Evolutionary conservation across 1,140 invertebrate genomes (phyloP).

Genomic region (Dermatophagoides farinae): DNA sequence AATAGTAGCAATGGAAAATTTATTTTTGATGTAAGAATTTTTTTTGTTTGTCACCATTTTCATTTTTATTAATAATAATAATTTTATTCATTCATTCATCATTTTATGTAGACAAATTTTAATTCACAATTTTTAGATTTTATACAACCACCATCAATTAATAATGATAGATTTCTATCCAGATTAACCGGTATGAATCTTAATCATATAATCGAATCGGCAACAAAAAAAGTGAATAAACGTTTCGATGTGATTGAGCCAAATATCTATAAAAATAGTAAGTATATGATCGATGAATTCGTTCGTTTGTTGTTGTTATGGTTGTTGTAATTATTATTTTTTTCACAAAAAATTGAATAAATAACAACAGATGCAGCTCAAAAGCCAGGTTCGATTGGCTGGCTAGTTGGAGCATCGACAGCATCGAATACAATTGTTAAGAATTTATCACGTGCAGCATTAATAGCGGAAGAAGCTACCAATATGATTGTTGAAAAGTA

Average conservation of each 20-base stretch:
- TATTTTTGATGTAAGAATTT: not conserved
- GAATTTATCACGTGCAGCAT: slow-evolving; percentile 30
- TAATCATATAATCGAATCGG: not conserved
- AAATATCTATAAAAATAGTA: not conserved
- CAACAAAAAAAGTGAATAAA: not conserved
- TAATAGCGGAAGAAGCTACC: slow-evolving; percentile 33
- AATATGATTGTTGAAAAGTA: slow-evolving; percentile 30
- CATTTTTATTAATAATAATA: too few species aligned
- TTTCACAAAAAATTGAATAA: too few species aligned
- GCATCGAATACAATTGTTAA: slow-evolving; percentile 28
- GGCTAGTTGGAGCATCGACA: slow-evolving; percentile 33
- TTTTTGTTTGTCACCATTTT: not conserved
- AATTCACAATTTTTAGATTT: slow-evolving; percentile 6
- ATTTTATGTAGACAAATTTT: not conserved
- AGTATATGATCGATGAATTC: not conserved
- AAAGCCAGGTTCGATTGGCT: slow-evolving; percentile 28
- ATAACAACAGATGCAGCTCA: slow-evolving; percentile 25
- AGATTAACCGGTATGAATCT: not conserved
- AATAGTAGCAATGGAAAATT: not conserved
- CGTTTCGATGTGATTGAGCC: not conserved
- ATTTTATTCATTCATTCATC: not conserved
- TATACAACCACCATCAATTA: not conserved
- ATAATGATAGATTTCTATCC: not conserved
- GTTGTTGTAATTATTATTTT: not conserved
- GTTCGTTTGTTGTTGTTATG: not conserved